Percentiles rank a stretch among this genome's conserved stretches.
These are phyloP conservation scores for Pelobates fuscus DNA, from an alignment of 2,113 vertebrate genomes.

Conservation along the genomic window DNA sequence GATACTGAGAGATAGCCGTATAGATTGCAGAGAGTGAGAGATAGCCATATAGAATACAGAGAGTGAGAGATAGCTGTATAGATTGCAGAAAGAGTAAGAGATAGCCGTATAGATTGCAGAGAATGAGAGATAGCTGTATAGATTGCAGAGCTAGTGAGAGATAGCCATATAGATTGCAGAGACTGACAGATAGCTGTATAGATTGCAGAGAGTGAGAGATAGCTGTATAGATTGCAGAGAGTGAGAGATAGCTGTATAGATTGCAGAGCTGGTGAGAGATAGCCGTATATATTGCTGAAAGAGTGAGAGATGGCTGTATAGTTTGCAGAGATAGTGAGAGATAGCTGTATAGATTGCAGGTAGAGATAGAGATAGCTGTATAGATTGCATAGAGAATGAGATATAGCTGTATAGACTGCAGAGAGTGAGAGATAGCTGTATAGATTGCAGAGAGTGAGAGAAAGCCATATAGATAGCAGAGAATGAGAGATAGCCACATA, in stretches of 20 bases:
- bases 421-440: background rate
- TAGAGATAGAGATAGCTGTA: background rate
- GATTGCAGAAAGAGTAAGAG: background rate
- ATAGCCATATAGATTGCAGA: background rate
- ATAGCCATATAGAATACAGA: background rate
- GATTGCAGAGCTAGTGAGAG: background rate
- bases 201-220: background rate
- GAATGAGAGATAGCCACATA: background rate
- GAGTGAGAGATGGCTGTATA: background rate
- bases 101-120: background rate
- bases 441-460: background rate
- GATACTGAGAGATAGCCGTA: background rate
- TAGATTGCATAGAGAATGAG: background rate
- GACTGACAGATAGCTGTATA: background rate
- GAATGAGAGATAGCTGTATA: background rate
- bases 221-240: background rate
- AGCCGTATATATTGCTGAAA: background rate
- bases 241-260: background rate
- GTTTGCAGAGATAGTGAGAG: background rate
- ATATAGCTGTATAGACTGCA: background rate
- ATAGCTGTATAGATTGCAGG: background rate
- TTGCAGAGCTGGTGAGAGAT: background rate
- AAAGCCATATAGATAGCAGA: background rate
- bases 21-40: background rate
- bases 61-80: no score